A percentile compares a stretch with the other conserved stretches of the same genome.
Conservation (phyloP, 1,140 invertebrate genomes). For the Eurosta solidaginis region DNA sequence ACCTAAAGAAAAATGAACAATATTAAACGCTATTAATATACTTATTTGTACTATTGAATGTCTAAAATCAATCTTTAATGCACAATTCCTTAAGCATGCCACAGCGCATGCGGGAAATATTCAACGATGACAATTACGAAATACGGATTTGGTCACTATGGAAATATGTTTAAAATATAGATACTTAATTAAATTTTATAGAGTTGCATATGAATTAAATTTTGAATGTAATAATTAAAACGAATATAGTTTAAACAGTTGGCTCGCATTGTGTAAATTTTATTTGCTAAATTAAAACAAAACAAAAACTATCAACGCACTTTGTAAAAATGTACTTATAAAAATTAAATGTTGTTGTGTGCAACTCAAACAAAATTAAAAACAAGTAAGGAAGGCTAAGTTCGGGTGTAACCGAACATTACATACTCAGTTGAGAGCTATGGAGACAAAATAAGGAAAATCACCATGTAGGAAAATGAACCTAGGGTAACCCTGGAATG, state of each 20-base stretch:
- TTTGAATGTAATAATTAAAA: neutral
- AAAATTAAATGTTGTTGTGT: no score
- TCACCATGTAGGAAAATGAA: no score
- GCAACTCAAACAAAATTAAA: neutral
- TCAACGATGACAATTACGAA: slow-evolving; percentile 12
- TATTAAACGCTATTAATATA: neutral
- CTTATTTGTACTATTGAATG: neutral
- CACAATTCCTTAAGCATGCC: neutral
- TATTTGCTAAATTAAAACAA: no score
- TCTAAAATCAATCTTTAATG: no score
- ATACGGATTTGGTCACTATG: neutral
- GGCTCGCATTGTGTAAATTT: no score
- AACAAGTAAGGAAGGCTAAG: no score
- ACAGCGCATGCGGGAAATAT: neutral
- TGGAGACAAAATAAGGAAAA: no score
- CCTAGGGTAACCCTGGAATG: no score
- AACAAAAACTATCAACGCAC: neutral
- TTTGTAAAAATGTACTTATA: no score
- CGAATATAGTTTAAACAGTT: no score
- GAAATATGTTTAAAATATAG: neutral
- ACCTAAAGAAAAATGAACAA: neutral
- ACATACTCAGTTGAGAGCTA: no score
- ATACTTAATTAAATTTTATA: neutral
- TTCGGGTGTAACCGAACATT: no score
- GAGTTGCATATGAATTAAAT: neutral